Base-by-base conservation (phyloP, 2,888 invertebrate genomes). In the Lasioglossum leucozonium region DNA sequence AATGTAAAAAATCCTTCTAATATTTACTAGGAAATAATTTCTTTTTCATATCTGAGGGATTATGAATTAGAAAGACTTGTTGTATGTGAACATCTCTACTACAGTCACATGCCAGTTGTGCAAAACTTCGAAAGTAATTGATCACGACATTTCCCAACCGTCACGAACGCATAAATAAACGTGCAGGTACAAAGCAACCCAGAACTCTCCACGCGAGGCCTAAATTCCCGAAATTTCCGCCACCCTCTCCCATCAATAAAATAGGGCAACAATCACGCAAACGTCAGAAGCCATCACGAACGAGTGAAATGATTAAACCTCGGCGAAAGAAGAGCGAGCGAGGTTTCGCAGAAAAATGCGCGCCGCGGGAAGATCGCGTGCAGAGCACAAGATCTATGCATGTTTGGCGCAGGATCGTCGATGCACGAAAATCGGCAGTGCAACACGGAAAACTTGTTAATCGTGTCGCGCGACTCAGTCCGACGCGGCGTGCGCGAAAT, bases 401-500 rank as follows among this genome's bases (percentile, higher is more conserved):
- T 3, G 22, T 10, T 51, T 51, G n/a, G 22, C n/a, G 51, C 51
- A 51, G 51, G n/a, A 51, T 51, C 22, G 51, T 51, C 10, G 51
- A 51, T n/a, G n/a, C 51, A 51, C 51, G 58, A 26, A 58, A 58
- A 58, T 58, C 58, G 58, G 26, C 58, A 26, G n/a, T 11, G 58
- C 1, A 26, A 58, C 58, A 58, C 18, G 47, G 44, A 37, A 34
- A 76, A 18, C 74, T 26, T 74, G 37, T 74, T 58, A 75, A 58
- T 26, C 62, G 67, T 11, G 72, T 40, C 11, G 16, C 47, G n/a
- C 62, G 40, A 16, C 30, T 16, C 30, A 13, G 16, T 30, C 22
- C 47, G 58, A 30, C 18, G 16, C 47, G 58, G 37, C 62, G 8
- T 26, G 42, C 67, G 72, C 34, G 73, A 81, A 79, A 84, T 81